Conservation (phyloP, 2,888 invertebrate species). For the Pseudoips prasinana region DNA sequence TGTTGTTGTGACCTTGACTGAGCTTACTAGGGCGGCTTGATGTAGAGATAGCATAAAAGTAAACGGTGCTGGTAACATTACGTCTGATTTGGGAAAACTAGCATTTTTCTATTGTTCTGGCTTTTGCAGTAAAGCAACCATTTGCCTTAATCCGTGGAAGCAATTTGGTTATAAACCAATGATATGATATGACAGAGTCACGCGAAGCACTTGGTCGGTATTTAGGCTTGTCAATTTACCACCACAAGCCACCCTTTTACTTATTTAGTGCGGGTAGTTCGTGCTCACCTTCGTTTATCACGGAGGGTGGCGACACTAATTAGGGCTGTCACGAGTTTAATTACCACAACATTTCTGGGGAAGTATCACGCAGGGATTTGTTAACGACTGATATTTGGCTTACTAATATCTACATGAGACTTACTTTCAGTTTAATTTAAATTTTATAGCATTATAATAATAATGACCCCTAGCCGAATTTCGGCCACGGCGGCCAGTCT, state of each 20-base stretch:
- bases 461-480: too few relatives aligned
- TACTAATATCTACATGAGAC: too few relatives aligned
- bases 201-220: not conserved
- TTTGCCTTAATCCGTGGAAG: not conserved
- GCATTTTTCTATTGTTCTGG: too few relatives aligned
- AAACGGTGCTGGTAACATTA: too few relatives aligned
- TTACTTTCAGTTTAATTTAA: too few relatives aligned
- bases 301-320: constrained; percentile 6
- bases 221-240: constrained; percentile 8
- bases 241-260: constrained; percentile 4
- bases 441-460: too few relatives aligned
- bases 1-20: constrained; percentile 11
- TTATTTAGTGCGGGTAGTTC: constrained; percentile 1
- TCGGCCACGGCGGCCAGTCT: too few relatives aligned
- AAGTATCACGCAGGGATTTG: not conserved
- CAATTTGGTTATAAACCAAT: not conserved
- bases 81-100: too few relatives aligned
- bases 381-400: too few relatives aligned
- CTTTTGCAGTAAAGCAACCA: too few relatives aligned
- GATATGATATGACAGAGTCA: constrained; percentile 4
- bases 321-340: constrained; percentile 13
- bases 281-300: constrained; percentile 15
- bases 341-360: constrained; percentile 8
- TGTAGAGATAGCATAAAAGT: constrained; percentile 17
- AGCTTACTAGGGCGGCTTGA: constrained; percentile 5